Percentiles rank a stretch among this genome's conserved stretches.
These are phyloP conservation scores for Ophiodon elongatus DNA, from an alignment of 2,113 vertebrate genomes.

Conservation along the genomic window DNA sequence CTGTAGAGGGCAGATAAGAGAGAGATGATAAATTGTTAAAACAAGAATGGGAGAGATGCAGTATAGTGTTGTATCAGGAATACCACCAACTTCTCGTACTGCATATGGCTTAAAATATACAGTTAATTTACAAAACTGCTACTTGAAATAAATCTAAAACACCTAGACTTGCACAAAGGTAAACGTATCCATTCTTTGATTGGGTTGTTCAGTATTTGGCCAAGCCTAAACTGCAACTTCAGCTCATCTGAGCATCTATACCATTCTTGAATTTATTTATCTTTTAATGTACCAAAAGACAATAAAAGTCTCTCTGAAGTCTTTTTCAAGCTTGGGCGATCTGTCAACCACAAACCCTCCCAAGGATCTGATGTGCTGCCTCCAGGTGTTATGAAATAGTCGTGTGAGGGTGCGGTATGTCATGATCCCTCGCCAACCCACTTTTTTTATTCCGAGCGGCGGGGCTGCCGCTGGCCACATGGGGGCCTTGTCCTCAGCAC, in stretches of 20 bases:
- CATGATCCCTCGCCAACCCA: slow-evolving; percentile 60
- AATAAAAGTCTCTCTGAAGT: slow-evolving; percentile 23
- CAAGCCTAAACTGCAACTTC: neutral
- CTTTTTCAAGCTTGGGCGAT: slow-evolving; percentile 16
- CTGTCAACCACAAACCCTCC: slow-evolving; percentile 56
- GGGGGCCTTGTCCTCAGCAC: slow-evolving; percentile 36
- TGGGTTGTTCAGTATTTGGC: neutral
- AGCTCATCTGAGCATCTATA: neutral
- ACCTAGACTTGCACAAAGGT: neutral
- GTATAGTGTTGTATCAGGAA: neutral
- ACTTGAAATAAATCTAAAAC: neutral
- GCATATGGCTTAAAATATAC: neutral
- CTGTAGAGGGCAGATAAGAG: slow-evolving; percentile 66
- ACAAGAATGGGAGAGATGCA: neutral
- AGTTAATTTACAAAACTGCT: neutral
- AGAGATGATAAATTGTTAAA: neutral
- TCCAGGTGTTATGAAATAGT: slow-evolving; percentile 84
- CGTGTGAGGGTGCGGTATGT: slow-evolving; percentile 79
- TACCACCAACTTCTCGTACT: neutral
- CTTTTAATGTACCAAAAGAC: neutral
- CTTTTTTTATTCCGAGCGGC: slow-evolving; percentile 2
- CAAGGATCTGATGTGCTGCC: slow-evolving; percentile 66
- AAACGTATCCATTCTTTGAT: neutral
- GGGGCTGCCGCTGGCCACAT: slow-evolving; percentile 28
- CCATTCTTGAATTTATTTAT: neutral